Conservation (phyloP, 2,888 invertebrate species). For the Cheilosia vulpina region DNA sequence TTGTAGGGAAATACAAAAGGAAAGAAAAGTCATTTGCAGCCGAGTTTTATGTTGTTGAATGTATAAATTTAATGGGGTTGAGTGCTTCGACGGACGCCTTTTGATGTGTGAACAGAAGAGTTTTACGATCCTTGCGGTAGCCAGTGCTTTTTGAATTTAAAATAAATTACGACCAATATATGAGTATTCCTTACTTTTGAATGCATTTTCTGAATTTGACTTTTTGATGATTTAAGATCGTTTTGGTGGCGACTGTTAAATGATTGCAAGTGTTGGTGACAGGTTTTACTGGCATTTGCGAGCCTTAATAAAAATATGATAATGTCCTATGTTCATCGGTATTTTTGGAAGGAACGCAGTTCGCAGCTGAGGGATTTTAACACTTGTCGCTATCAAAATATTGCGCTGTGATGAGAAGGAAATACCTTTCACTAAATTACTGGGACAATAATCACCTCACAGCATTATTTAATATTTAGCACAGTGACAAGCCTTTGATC, state of each 20-base stretch:
- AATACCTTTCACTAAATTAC: no score
- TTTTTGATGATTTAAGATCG: not conserved
- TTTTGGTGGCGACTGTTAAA: not conserved
- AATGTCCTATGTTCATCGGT: no score
- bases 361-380: no score
- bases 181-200: not conserved
- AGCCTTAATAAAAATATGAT: no score
- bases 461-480: no score
- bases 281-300: no score
- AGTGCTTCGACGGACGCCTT: conserved; percentile 10
- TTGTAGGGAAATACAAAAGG: conserved; percentile 6
- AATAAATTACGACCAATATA: conserved; percentile 17
- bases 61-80: conserved; percentile 32
- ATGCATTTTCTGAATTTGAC: not conserved
- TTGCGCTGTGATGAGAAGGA: no score
- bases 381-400: no score
- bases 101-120: conserved; percentile 23
- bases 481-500: no score
- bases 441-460: no score
- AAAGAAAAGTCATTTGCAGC: conserved; percentile 4
- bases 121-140: conserved; percentile 39
- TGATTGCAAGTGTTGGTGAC: not conserved
- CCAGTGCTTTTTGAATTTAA: conserved; percentile 6
- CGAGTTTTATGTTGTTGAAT: conserved; percentile 28
- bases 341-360: no score